Evolutionary conservation across 1,140 invertebrate genomes (phyloP).

Genomic region (Penaeus japonicus): DNA sequence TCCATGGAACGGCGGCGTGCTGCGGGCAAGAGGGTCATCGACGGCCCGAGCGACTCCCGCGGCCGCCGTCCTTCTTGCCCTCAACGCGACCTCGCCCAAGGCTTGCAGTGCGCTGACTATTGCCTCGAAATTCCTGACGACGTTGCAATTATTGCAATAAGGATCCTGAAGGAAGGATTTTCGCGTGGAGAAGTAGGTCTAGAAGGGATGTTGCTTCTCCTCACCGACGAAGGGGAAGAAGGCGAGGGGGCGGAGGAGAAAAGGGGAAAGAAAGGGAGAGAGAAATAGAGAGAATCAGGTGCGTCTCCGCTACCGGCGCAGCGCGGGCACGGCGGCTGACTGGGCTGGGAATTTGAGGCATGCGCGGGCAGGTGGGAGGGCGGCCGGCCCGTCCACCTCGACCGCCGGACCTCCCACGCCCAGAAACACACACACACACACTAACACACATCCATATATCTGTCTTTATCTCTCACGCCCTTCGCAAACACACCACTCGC

Average conservation of each 20-base stretch:
- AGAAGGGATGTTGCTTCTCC: background rate
- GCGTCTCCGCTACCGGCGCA: too few species aligned
- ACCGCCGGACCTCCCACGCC: too few species aligned
- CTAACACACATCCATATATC: too few species aligned
- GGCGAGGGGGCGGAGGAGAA: background rate
- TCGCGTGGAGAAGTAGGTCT: too few species aligned
- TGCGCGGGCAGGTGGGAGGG: too few species aligned
- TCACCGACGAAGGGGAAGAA: background rate
- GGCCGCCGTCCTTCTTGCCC: constrained; percentile 42
- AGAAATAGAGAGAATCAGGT: constrained; percentile 20
- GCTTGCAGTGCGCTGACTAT: constrained; percentile 28
- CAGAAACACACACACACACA: too few species aligned
- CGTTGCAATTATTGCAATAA: too few species aligned
- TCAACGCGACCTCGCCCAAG: constrained; percentile 41
- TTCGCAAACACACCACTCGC: background rate
- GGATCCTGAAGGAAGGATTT: too few species aligned
- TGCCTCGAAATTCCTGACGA: too few species aligned
- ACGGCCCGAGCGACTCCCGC: constrained; percentile 8
- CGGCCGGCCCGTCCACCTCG: too few species aligned
- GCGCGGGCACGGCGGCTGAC: too few species aligned
- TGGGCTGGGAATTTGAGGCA: too few species aligned
- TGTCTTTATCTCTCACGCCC: background rate
- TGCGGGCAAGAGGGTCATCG: constrained; percentile 31
- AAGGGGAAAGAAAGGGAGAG: constrained; percentile 9
- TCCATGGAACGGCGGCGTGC: background rate